Percentiles rank a stretch among this genome's conserved stretches.
Evolutionary conservation across 2,797 vertebrate species (phyloP).

Genomic region (Enteromius afrohamiltoni): DNA sequence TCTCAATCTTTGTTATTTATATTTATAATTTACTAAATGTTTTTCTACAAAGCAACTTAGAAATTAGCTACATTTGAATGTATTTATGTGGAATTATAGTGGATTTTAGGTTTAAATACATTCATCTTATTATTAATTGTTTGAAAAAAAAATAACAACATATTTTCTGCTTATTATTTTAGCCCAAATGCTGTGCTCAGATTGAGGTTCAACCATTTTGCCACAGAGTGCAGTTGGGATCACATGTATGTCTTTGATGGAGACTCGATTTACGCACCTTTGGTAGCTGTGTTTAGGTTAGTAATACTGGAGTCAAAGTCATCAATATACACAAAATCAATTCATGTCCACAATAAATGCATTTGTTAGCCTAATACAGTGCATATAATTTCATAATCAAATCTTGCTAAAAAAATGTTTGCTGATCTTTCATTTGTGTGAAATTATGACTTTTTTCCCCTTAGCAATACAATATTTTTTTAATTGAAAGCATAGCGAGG

Average conservation of each 20-base stretch:
- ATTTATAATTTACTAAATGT: background rate
- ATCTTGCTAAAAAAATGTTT: background rate
- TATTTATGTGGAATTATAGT: background rate
- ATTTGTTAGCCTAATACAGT: background rate
- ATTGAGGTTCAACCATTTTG: constrained; percentile 98
- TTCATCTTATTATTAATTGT: constrained; percentile 81
- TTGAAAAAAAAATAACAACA: constrained; percentile 44
- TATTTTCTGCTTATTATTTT: constrained; percentile 38
- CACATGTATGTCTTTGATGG: constrained; percentile 89
- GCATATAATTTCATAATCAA: background rate
- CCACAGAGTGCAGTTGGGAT: constrained; percentile 95
- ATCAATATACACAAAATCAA: background rate
- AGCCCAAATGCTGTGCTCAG: constrained; percentile 95
- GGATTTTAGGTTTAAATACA: background rate
- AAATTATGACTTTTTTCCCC: background rate
- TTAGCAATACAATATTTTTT: background rate
- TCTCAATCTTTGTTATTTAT: background rate
- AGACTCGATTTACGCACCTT: constrained; percentile 92
- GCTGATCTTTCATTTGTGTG: background rate
- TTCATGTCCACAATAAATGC: background rate
- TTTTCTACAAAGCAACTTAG: background rate
- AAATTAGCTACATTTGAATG: background rate
- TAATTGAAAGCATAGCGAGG: background rate
- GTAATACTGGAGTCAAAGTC: constrained; percentile 72
- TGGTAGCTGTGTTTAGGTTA: constrained; percentile 97